Evolutionary conservation across 1,140 invertebrate species (phyloP).

Genomic region (Drosophila pseudoobscura): DNA sequence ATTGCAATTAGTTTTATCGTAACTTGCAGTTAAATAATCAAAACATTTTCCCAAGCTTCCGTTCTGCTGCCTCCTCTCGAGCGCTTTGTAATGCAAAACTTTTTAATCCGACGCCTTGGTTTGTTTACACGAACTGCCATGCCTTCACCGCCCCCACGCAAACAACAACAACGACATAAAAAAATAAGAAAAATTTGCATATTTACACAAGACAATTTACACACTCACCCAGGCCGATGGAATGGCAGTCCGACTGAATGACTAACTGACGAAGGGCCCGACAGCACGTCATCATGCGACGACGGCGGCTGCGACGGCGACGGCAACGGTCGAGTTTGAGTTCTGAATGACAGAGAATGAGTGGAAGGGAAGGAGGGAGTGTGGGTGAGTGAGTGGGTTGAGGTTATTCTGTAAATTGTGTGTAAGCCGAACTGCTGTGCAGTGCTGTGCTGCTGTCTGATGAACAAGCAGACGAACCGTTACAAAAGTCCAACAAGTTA

Average conservation of each 20-base stretch:
- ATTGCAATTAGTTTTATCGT: conserved; percentile 72
- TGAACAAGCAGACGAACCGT: conserved; percentile 52
- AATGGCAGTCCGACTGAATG: conserved; percentile 22
- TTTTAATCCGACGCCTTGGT: conserved; percentile 76
- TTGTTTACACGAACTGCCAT: conserved; percentile 68
- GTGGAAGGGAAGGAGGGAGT: conserved; percentile 21
- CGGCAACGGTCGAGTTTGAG: neutral
- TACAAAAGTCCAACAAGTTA: conserved; percentile 75
- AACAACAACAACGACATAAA: conserved; percentile 44
- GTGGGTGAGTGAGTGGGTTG: conserved; percentile 4
- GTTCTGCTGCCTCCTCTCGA: conserved; percentile 3
- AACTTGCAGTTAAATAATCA: conserved; percentile 66
- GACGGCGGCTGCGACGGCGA: neutral
- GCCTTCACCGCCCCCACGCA: conserved; percentile 17
- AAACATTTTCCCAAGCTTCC: conserved; percentile 69
- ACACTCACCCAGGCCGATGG: conserved; percentile 41
- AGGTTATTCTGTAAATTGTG: conserved; percentile 73
- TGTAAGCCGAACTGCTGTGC: conserved; percentile 72
- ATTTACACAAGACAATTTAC: conserved; percentile 79
- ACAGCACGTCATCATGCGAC: conserved; percentile 9
- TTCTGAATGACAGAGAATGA: conserved; percentile 2
- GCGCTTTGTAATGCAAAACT: conserved; percentile 69
- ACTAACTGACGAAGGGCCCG: conserved; percentile 26
- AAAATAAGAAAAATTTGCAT: conserved; percentile 63
- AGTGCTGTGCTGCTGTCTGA: conserved; percentile 36